These are phyloP conservation scores for Drosophila suzukii DNA, from an alignment of 1,140 invertebrate species.

Conservation along the genomic window DNA sequence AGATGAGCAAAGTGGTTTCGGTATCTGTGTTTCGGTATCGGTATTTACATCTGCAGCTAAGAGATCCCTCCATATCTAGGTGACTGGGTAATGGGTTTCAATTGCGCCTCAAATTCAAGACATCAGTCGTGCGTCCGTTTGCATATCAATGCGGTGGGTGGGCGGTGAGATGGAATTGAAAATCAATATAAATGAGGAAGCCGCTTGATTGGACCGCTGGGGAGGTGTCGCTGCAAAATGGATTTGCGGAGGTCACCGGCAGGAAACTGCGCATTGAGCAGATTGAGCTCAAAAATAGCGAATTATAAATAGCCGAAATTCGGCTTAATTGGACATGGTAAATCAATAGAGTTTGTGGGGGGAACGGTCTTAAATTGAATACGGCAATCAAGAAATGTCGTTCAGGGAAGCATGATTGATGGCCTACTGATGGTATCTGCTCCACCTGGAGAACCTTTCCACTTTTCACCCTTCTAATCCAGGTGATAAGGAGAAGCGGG, in stretches of 20 bases:
- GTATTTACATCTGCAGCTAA: slow-evolving; percentile 25
- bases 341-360: slow-evolving; percentile 14
- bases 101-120: slow-evolving; percentile 64
- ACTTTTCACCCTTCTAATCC: slow-evolving; percentile 3
- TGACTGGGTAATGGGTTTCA: slow-evolving; percentile 76
- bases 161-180: slow-evolving; percentile 29
- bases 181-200: slow-evolving; percentile 75
- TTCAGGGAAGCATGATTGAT: slow-evolving; percentile 22
- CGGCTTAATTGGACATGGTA: slow-evolving; percentile 33
- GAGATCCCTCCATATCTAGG: slow-evolving; percentile 58
- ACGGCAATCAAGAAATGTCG: slow-evolving; percentile 19
- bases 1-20: slow-evolving; percentile 20
- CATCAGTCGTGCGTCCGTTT: slow-evolving; percentile 60
- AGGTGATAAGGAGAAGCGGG: slow-evolving; percentile 7
- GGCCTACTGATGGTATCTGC: slow-evolving; percentile 1
- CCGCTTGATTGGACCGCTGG: slow-evolving; percentile 55
- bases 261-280: slow-evolving; percentile 26
- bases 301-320: slow-evolving; percentile 39
- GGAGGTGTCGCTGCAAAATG: slow-evolving; percentile 25
- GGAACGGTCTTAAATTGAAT: slow-evolving; percentile 33
- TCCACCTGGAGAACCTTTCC: slow-evolving; percentile 2
- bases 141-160: slow-evolving; percentile 18
- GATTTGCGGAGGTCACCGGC: slow-evolving; percentile 48
- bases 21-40: slow-evolving; percentile 24
- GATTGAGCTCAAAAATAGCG: slow-evolving; percentile 42